phyloP scores from a whole-genome alignment of 1,140 invertebrate species.

The Listronotus oregonensis region DNA sequence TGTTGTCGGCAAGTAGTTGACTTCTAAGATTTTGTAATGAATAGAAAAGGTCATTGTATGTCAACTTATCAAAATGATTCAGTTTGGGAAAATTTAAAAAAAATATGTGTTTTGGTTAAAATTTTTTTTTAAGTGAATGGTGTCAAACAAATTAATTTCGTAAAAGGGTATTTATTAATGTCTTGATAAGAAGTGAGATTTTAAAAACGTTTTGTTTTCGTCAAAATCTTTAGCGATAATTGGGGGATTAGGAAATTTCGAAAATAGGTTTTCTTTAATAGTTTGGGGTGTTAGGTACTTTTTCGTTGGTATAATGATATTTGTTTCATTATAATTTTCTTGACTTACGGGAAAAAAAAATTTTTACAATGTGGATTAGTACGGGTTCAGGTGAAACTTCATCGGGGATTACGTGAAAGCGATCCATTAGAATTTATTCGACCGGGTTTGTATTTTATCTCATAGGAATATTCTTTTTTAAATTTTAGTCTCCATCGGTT shows the following conservation, averaged over 20 bases:
- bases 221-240: slow-evolving; percentile 48
- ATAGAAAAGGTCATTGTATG: slow-evolving; percentile 48
- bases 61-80: slow-evolving; percentile 44
- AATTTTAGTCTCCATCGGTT: slow-evolving; percentile 56
- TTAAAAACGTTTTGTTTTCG: slow-evolving; percentile 41
- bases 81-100: slow-evolving; percentile 35
- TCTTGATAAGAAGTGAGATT: slow-evolving; percentile 34
- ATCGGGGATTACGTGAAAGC: slow-evolving; percentile 36
- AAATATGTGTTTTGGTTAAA: slow-evolving; percentile 42
- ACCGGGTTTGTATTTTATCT: slow-evolving; percentile 57
- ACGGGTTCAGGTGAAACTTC: no score
- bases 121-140: slow-evolving; percentile 31
- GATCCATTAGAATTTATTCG: slow-evolving; percentile 55
- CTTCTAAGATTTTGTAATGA: slow-evolving; percentile 32
- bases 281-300: slow-evolving; percentile 38
- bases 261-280: slow-evolving; percentile 39
- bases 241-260: slow-evolving; percentile 40
- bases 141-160: slow-evolving; percentile 28
- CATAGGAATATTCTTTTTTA: slow-evolving; percentile 56
- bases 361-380: background rate
- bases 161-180: slow-evolving; percentile 19
- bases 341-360: background rate
- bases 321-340: slow-evolving; percentile 42
- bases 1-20: slow-evolving; percentile 5
- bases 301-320: slow-evolving; percentile 44